Evolutionary conservation across 53 echinoderm and acorn worm species (phyloP), one percentile per base, ranked within the genome.

Genomic region (Henricia sp.): DNA sequence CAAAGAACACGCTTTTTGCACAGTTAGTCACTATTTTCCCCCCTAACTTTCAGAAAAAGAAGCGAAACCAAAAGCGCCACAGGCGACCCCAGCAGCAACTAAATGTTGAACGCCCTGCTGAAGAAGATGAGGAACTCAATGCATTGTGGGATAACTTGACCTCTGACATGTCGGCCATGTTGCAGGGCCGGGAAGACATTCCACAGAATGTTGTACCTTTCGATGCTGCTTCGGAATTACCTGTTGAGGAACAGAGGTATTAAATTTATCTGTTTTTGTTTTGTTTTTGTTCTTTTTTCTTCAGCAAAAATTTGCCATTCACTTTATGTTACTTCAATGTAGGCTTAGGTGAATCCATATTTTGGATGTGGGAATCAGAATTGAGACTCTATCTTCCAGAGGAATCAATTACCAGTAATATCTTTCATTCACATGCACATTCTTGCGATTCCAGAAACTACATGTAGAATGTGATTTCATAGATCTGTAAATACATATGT

Each of bases 191-290:
- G 23, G 94, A 92, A 46, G 99, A 99, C 37, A 56, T 95, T 2
- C 99, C 99, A 20, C 89, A 94, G 32, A 75, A 99, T 84, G 94
- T 88, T 12, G 90, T 92, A 1, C 99, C 99, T 1, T 99, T 99
- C 88, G 99, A 99, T 85, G 99, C 99, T 50, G 94, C 99, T 3
- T 94, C 99, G 3, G 99, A 99, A 38, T 66, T 86, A 39, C 94
- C 99, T 23, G 89, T 99, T 6, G 99, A 99, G 48, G 99, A 99
- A 86, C 99, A 99, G 77, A 88, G 94, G 99, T 99, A 78, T 1
- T n/a, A 12, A 52, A 58, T 52, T 72, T 50, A 42, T 29, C 14
- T 23, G 3, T 6, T 70, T 26, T n/a, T n/a, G n/a, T n/a, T n/a
- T n/a, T n/a, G n/a, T n/a, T n/a, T n/a, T n/a, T n/a, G n/a, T n/a